These are phyloP conservation scores for Paragorgia papillata DNA, from an alignment of 92 coral and sea anemone genomes.

Conservation along the genomic window DNA sequence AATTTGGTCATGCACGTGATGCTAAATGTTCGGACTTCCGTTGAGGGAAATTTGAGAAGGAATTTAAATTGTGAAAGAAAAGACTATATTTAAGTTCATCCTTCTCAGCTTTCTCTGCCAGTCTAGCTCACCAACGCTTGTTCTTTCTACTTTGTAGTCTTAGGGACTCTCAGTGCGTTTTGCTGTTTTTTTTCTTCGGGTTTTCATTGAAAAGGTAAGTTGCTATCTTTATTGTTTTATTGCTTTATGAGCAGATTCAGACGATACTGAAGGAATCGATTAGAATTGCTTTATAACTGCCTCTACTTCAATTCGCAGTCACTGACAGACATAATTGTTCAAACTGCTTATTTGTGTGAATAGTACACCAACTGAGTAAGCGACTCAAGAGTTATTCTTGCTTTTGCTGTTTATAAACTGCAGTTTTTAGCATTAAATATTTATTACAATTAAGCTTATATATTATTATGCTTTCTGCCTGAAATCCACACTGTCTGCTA, in stretches of 20 bases:
- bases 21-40: constrained; percentile 15
- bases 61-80: background rate
- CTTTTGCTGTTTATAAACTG: too few relatives aligned
- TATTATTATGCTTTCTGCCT: too few relatives aligned
- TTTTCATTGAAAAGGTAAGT: background rate
- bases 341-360: too few relatives aligned
- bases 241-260: background rate
- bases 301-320: background rate
- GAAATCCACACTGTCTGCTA: too few relatives aligned
- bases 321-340: too few relatives aligned
- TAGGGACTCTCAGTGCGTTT: background rate
- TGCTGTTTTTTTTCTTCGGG: background rate
- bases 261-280: background rate
- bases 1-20: constrained; percentile 30
- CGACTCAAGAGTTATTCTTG: too few relatives aligned
- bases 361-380: too few relatives aligned
- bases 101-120: constrained; percentile 2
- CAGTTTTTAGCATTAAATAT: too few relatives aligned
- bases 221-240: background rate
- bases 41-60: constrained; percentile 43
- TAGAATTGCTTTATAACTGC: background rate
- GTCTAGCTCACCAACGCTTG: background rate
- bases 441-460: too few relatives aligned
- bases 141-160: background rate
- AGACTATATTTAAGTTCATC: constrained; percentile 3